Percentiles rank a stretch among this genome's conserved stretches.
phyloP scores from a whole-genome alignment of 2,113 vertebrate genomes.

The Catagonus wagneri region DNA sequence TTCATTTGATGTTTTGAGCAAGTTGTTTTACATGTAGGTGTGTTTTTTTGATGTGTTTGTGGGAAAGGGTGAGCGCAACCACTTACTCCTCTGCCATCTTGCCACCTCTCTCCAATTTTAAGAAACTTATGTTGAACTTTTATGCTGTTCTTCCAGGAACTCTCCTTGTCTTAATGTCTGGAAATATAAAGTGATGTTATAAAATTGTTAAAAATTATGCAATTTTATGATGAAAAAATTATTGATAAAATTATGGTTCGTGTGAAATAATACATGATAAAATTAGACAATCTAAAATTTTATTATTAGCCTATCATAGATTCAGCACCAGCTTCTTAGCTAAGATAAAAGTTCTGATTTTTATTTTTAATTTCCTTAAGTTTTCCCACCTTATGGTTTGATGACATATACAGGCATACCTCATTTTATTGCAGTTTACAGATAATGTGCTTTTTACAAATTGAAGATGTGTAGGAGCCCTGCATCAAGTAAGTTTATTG shows the following conservation, averaged over 20 bases:
- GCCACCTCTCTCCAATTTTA: too few species aligned
- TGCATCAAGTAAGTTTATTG: not conserved
- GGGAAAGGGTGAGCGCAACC: too few species aligned
- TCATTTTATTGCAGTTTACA: not conserved
- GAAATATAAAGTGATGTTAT: not conserved
- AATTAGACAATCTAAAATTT: not conserved
- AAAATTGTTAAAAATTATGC: not conserved
- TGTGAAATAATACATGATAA: conserved; percentile 10
- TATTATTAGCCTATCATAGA: not conserved
- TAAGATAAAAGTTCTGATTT: not conserved
- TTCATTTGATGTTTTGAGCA: too few species aligned
- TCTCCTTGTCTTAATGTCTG: not conserved
- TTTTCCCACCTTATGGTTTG: not conserved
- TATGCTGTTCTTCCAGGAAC: conserved; percentile 4
- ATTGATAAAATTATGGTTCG: not conserved
- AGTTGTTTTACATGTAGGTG: too few species aligned
- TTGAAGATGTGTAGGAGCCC: not conserved
- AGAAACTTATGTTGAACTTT: not conserved
- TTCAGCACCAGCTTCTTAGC: not conserved
- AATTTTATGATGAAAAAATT: not conserved
- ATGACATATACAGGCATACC: not conserved
- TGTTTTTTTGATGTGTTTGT: too few species aligned
- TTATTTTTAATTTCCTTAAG: conserved; percentile 11
- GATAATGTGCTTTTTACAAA: not conserved
- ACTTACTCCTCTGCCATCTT: too few species aligned